Evolutionary conservation across 2,797 vertebrate species (phyloP), one percentile per base, ranked within the genome.

Genomic region (Liasis olivaceus): DNA sequence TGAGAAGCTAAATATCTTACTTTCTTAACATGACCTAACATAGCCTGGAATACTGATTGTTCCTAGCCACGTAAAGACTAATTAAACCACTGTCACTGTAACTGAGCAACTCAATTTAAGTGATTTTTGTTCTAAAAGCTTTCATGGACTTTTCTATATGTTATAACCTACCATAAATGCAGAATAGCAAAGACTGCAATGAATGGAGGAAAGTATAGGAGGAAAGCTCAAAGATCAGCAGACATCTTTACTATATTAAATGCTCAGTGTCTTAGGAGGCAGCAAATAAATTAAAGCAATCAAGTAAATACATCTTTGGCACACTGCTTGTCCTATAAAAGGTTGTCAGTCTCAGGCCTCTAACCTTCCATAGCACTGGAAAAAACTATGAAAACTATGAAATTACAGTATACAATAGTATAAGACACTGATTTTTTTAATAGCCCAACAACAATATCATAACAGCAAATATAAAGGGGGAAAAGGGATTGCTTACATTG

Each of bases 401-500:
- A 47, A 81, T 81, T 24, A 47, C 9, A 81, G 42, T 81, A 47
- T 24, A 81, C 4, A 12, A 47, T 24, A 77, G 15, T 9, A 42
- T 77, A 81, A 24, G 36, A 42, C 31, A 42, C 58, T 42, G 86
- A 60, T 87, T 87, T 60, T 60, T 20, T 62, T 60, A 62, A 36
- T 87, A 62, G 5, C 3, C 17, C 24, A 62, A 81, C 77, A 87
- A 87, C 60, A 31, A 14, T 42, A 87, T 54, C 15, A 85, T 64
- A 85, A 90, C 60, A 31, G 5, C 7, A 87, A 87, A 66, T 9
- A 64, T 5, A 84, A 42, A 22, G 28, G 5, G 2, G 0, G 26
- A 20, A 56, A 62, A 51, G 20, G 13, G 9, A 62, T 9, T 96
- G 98, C 98, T 98, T 98, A 99, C 99, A 98, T 95, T 99, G 99